Evolutionary conservation across 2,113 vertebrate species (phyloP).

Genomic region (human (Homo sapiens)): DNA sequence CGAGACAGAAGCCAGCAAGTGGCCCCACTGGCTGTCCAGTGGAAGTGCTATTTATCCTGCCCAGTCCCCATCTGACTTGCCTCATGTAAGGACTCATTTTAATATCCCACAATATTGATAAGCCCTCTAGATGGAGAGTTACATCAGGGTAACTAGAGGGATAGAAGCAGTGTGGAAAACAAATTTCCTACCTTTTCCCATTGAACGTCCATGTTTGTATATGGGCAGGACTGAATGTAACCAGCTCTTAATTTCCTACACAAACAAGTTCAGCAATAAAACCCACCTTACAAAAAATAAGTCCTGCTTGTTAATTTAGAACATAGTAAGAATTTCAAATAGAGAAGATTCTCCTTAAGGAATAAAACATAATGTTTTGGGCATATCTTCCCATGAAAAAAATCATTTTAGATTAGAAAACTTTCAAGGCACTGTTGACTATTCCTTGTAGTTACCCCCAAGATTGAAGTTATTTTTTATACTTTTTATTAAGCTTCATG

Average conservation of each 20-base stretch:
- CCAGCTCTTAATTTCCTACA: not conserved
- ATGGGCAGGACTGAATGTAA: not conserved
- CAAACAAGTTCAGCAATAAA: not conserved
- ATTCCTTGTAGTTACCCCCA: not conserved
- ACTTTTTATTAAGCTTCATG: not conserved
- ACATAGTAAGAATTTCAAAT: not conserved
- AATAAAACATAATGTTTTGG: not conserved
- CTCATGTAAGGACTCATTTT: not conserved
- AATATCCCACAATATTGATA: not conserved
- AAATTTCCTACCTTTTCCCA: not conserved
- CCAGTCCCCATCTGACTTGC: not conserved
- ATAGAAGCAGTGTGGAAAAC: not conserved
- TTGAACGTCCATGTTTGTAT: not conserved
- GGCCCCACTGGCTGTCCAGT: not conserved
- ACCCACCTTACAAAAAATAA: not conserved
- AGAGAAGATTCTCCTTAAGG: not conserved
- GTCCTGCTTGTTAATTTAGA: not conserved
- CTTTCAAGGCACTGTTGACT: not conserved
- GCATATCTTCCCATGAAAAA: not conserved
- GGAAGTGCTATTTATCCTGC: not conserved
- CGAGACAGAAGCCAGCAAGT: not conserved
- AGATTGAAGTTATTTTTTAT: not conserved
- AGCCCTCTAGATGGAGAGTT: not conserved
- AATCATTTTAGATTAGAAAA: not conserved
- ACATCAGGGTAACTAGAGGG: not conserved